Percentiles rank a stretch among this genome's conserved stretches.
phyloP scores from a whole-genome alignment of 2,888 invertebrate genomes.

The Pinctada fucata region DNA sequence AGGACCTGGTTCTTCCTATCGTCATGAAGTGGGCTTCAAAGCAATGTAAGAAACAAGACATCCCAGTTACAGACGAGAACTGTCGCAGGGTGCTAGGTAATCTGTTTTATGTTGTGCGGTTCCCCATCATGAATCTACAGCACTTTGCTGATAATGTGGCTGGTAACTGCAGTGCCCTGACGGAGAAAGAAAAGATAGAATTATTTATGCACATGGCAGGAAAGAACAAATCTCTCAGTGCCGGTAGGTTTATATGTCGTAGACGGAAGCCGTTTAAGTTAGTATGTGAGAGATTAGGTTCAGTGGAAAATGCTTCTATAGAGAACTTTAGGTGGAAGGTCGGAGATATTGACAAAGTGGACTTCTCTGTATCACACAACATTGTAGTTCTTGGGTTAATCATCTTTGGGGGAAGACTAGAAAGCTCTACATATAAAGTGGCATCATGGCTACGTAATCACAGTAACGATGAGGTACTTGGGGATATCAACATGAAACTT shows the following conservation, averaged over 20 bases:
- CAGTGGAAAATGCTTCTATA: conserved; percentile 8
- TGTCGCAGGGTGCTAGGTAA: conserved; percentile 56
- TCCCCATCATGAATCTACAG: conserved; percentile 59
- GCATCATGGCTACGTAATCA: conserved; percentile 18
- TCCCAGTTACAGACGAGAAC: conserved; percentile 54
- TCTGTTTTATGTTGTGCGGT: conserved; percentile 59
- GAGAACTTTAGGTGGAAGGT: conserved; percentile 20
- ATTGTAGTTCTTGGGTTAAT: conserved; percentile 14
- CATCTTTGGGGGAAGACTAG: conserved; percentile 19
- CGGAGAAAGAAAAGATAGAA: conserved; percentile 25
- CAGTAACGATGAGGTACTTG: conserved; percentile 16
- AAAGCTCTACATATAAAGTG: conserved; percentile 13
- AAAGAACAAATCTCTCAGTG: conserved; percentile 14
- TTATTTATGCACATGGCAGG: conserved; percentile 23
- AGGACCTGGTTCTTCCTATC: conserved; percentile 57
- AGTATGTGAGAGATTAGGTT: conserved; percentile 8
- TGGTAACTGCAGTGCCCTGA: background rate
- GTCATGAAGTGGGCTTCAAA: conserved; percentile 59
- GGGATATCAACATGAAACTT: conserved; percentile 17
- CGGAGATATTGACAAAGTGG: conserved; percentile 19
- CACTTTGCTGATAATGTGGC: conserved; percentile 51
- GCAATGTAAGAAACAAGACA: conserved; percentile 60
- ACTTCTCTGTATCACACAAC: conserved; percentile 17
- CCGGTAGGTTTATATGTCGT: conserved; percentile 3
- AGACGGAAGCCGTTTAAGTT: conserved; percentile 16